Conservation (phyloP, 2,888 invertebrate genomes). For the Fragum whitleyi region DNA sequence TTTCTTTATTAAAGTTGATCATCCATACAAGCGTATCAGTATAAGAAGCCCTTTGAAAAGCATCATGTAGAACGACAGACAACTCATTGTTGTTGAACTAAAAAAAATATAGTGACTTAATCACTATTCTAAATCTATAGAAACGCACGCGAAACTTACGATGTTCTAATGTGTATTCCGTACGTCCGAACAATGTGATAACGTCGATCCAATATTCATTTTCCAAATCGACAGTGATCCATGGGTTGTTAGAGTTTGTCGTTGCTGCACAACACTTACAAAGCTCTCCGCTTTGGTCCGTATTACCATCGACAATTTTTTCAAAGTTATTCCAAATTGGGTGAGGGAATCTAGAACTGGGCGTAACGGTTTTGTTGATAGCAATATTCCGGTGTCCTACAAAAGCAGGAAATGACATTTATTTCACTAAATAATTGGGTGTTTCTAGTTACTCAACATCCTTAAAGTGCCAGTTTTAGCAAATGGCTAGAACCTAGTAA, state of each 20-base stretch:
- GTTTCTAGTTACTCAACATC: no score
- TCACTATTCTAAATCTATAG: no score
- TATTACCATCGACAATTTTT: background rate
- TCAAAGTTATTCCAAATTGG: background rate
- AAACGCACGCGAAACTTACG: background rate
- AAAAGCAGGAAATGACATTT: no score
- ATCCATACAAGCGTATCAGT: no score
- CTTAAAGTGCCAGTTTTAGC: no score
- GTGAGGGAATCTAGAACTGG: background rate
- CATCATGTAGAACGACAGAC: no score
- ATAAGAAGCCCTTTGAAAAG: no score
- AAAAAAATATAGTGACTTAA: no score
- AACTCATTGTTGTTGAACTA: no score
- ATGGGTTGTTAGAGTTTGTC: background rate
- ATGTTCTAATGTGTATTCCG: background rate
- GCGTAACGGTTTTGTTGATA: background rate
- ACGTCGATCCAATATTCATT: background rate
- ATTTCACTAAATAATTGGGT: no score
- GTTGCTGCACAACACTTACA: background rate
- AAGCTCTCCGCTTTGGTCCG: background rate
- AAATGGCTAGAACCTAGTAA: no score
- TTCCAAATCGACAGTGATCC: background rate
- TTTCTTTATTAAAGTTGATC: no score
- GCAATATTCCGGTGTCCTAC: conserved; percentile 2
- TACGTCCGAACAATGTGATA: background rate